Evolutionary conservation across 2,888 invertebrate genomes (phyloP).

Genomic region (Drosophila nigricruria): DNA sequence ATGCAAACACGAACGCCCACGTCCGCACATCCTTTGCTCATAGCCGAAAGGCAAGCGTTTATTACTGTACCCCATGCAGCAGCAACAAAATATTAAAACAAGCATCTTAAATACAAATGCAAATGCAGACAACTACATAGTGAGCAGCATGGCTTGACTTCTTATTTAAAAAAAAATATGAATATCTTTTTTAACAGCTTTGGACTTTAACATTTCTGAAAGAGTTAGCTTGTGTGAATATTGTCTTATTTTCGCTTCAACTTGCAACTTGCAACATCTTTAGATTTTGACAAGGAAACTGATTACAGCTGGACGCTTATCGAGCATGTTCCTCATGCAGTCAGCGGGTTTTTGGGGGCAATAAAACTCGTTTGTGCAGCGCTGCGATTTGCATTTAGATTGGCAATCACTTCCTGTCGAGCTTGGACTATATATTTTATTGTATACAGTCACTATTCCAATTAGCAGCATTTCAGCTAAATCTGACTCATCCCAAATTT

Average conservation of each 20-base stretch:
- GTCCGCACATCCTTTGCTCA: constrained; percentile 34
- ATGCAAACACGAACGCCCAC: constrained; percentile 50
- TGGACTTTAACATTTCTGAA: background rate
- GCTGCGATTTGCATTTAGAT: constrained; percentile 77
- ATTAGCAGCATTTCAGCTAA: constrained; percentile 42
- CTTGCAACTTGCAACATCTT: background rate
- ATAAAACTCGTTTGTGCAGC: constrained; percentile 55
- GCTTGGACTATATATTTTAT: constrained; percentile 28
- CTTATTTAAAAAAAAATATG: background rate
- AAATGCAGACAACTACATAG: constrained; percentile 8
- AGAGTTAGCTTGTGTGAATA: background rate
- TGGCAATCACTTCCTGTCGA: constrained; percentile 34
- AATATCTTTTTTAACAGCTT: background rate
- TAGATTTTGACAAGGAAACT: too few species aligned
- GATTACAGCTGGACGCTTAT: constrained; percentile 36
- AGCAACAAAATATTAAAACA: constrained; percentile 21
- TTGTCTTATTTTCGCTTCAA: background rate
- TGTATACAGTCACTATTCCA: constrained; percentile 29
- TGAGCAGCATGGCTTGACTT: background rate
- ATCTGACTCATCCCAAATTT: constrained; percentile 6
- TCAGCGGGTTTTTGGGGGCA: constrained; percentile 25
- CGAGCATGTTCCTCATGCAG: constrained; percentile 24
- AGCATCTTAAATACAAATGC: constrained; percentile 26
- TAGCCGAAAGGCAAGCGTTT: constrained; percentile 59
- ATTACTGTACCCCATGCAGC: constrained; percentile 26